Evolutionary conservation across 2,888 invertebrate genomes (phyloP).

Genomic region (Glaucopsyche alexis): DNA sequence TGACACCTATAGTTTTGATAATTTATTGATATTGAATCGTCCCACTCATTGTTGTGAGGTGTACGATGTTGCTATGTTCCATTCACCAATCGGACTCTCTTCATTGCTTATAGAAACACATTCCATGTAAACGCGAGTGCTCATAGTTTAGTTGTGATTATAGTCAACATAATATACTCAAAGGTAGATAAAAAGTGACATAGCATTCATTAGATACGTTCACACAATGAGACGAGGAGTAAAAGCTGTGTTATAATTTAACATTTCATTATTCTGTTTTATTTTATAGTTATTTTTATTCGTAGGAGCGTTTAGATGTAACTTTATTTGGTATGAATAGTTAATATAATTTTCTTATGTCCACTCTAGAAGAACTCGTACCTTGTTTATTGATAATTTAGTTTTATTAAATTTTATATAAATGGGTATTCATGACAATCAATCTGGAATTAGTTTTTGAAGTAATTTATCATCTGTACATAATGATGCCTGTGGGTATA

Average conservation of each 20-base stretch:
- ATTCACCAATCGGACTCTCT: conserved; percentile 45
- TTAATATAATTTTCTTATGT: conserved; percentile 68
- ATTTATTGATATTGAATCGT: conserved; percentile 57
- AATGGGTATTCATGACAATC: conserved; percentile 75
- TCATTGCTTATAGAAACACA: conserved; percentile 54
- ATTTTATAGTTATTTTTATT: conserved; percentile 79
- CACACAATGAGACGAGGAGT: conserved; percentile 65
- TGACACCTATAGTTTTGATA: conserved; percentile 48
- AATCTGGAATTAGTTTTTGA: conserved; percentile 52
- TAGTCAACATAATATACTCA: conserved; percentile 44
- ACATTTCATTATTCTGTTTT: conserved; percentile 78
- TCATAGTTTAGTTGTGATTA: conserved; percentile 53
- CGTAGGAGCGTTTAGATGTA: conserved; percentile 76
- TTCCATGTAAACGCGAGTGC: conserved; percentile 71
- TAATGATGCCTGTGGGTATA: conserved; percentile 53
- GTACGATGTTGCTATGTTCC: conserved; percentile 74
- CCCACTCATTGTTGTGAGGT: conserved; percentile 62
- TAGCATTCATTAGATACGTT: conserved; percentile 67
- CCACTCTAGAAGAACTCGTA: conserved; percentile 71
- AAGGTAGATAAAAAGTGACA: conserved; percentile 31
- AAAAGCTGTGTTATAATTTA: conserved; percentile 79
- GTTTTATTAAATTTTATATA: conserved; percentile 69
- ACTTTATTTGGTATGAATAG: conserved; percentile 76
- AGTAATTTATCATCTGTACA: conserved; percentile 55
- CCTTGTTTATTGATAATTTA: conserved; percentile 72